A percentile compares a stretch with the other conserved stretches of the same genome.
Evolutionary conservation across 2,797 vertebrate genomes (phyloP).

Genomic region (Poeciliopsis gracilis): DNA sequence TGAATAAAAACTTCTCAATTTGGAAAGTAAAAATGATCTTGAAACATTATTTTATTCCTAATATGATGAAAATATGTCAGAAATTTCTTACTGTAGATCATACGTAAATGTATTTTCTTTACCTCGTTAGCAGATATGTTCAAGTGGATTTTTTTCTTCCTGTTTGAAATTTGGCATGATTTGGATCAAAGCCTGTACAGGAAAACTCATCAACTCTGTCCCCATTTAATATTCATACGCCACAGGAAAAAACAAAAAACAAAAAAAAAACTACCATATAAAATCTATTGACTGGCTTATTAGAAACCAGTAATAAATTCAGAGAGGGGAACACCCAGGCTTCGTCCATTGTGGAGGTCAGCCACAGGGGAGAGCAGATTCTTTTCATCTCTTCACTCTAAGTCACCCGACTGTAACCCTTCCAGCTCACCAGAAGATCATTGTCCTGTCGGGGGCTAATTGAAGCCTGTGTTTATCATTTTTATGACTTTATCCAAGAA

Average conservation of each 20-base stretch:
- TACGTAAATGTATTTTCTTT: neutral
- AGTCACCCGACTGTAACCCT: slow-evolving; percentile 60
- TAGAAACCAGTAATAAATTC: slow-evolving; percentile 54
- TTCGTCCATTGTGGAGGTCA: slow-evolving; percentile 70
- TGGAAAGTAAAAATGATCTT: neutral
- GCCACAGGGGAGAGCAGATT: slow-evolving; percentile 45
- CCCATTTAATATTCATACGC: slow-evolving; percentile 25
- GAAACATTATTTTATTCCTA: neutral
- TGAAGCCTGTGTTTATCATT: slow-evolving; percentile 81
- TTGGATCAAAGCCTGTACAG: neutral
- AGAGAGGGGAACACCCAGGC: slow-evolving; percentile 66
- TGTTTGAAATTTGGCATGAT: neutral
- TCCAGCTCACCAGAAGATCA: slow-evolving; percentile 51
- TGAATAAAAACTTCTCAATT: neutral
- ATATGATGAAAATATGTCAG: neutral
- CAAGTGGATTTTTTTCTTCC: neutral
- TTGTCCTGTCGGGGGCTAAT: slow-evolving; percentile 77
- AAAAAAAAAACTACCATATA: slow-evolving; percentile 45
- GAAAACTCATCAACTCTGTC: neutral
- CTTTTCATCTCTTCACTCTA: slow-evolving; percentile 74
- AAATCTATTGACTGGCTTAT: slow-evolving; percentile 58
- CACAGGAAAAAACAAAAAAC: slow-evolving; percentile 6
- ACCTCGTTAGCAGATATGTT: neutral
- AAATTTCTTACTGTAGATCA: neutral
- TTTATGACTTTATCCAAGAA: slow-evolving; percentile 86